Evolutionary conservation across 2,888 invertebrate genomes (phyloP).

Genomic region (Timandra comae): DNA sequence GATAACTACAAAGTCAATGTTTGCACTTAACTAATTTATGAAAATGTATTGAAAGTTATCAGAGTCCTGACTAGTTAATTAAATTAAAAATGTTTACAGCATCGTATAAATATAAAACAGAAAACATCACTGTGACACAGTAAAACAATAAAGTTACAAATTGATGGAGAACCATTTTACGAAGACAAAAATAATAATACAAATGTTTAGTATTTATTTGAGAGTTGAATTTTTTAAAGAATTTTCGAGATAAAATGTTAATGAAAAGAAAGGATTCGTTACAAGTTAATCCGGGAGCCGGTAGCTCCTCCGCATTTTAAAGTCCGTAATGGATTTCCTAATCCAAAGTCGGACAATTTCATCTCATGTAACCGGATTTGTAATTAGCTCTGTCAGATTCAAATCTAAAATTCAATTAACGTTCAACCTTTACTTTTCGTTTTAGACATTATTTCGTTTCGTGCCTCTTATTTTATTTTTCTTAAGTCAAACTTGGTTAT

Average conservation of each 20-base stretch:
- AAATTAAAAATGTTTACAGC: too few species aligned
- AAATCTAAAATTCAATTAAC: constrained; percentile 34
- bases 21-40: too few species aligned
- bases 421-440: constrained; percentile 23
- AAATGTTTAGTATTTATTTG: too few species aligned
- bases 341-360: constrained; percentile 18
- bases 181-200: too few species aligned
- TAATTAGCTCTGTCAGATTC: constrained; percentile 31
- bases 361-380: constrained; percentile 24
- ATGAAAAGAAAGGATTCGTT: constrained; percentile 1
- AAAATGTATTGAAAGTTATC: too few species aligned
- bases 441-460: constrained; percentile 3
- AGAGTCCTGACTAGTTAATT: too few species aligned
- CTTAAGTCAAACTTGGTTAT: background rate
- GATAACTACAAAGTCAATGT: too few species aligned
- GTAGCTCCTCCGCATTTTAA: constrained; percentile 1
- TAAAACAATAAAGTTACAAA: background rate
- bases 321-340: constrained; percentile 7
- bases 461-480: background rate
- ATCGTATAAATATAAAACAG: background rate
- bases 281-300: constrained; percentile 1
- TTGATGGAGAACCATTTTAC: too few species aligned
- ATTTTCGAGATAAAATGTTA: background rate
- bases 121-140: too few species aligned
- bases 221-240: too few species aligned